Base-by-base conservation (phyloP, 2,797 vertebrate genomes). In the Leptoclinus maculatus region DNA sequence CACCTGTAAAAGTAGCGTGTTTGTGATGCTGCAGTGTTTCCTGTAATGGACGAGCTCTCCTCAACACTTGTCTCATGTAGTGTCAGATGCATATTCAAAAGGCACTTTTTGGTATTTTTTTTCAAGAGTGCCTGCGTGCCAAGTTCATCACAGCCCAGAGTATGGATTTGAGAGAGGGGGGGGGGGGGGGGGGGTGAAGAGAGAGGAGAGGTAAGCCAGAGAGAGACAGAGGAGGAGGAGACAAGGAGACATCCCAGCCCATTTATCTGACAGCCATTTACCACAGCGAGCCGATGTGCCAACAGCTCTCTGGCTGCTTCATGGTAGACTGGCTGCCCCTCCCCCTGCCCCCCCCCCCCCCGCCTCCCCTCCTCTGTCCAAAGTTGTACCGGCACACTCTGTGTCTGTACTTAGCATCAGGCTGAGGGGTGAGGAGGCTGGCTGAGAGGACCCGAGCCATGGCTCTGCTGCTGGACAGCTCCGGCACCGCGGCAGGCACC, bases 391-490 rank as follows among this genome's bases (percentile, higher is more conserved):
- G 66, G 27, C 74, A 11, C 74, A 29, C 23, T 82, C 60, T 38
- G 66, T 4, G n/a, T 72, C 63, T 68, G 21, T 27, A 13, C 74
- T 56, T n/a, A 45, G 80, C 70, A 3, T 63, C 3, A 19, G 71
- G 63, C 75, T 70, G 65, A 58, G 66, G 66, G 10, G 51, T 12
- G 29, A 19, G 63, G 72, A 70, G 72, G 68, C 29, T 7, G 69
- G 47, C 67, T 38, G 34, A 53, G 53, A 27, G 58, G 71, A 54
- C 51, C 57, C 7, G 34, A 13, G 11, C 43, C 43, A 91, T 95
- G 96, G 92, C 90, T 76, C 91, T 92, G 5, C 71, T 81, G 32
- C 70, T 84, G 47, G 60, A 87, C 2, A 38, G n/a, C 19, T 78
- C 88, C 29, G 81, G 51, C 38, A 17, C 80, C 56, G 7, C 73